Conservation (phyloP, 2,113 vertebrate genomes). For the Gnathonemus echidnorhynchus region DNA sequence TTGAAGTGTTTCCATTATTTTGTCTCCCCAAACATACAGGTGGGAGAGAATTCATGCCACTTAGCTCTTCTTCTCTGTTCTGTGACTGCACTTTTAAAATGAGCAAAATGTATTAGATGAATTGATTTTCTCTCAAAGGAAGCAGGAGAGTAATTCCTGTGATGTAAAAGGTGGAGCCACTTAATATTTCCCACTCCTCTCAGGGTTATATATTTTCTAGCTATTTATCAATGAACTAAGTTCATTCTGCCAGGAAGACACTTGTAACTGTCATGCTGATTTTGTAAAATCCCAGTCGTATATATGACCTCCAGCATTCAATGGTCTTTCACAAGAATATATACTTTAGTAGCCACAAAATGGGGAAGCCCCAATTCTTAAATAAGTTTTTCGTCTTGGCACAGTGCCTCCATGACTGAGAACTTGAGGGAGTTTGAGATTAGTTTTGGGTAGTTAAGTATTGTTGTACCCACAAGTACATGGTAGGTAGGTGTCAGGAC, state of each 20-base stretch:
- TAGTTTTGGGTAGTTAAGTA: not conserved
- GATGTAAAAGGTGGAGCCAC: not conserved
- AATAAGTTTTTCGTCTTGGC: not conserved
- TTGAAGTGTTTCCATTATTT: not conserved
- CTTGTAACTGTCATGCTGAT: not conserved
- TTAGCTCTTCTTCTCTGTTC: not conserved
- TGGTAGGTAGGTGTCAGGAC: not conserved
- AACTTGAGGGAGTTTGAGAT: not conserved
- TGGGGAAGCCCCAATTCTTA: not conserved
- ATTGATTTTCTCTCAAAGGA: not conserved
- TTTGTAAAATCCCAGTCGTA: not conserved
- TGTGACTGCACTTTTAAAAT: not conserved
- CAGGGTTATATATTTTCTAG: not conserved
- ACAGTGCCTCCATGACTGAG: not conserved
- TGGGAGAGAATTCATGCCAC: not conserved
- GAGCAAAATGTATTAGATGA: not conserved
- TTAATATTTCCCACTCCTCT: not conserved
- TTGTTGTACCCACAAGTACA: not conserved
- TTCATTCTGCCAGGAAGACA: not conserved
- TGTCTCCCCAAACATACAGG: not conserved
- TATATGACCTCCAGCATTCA: not conserved
- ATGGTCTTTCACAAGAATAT: not conserved
- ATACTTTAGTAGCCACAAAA: not conserved
- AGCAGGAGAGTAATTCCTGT: not conserved
- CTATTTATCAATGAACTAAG: not conserved